Percentiles rank a stretch among this genome's conserved stretches.
Evolutionary conservation across 1,140 invertebrate species (phyloP).

Genomic region (Brachystomella parvula): DNA sequence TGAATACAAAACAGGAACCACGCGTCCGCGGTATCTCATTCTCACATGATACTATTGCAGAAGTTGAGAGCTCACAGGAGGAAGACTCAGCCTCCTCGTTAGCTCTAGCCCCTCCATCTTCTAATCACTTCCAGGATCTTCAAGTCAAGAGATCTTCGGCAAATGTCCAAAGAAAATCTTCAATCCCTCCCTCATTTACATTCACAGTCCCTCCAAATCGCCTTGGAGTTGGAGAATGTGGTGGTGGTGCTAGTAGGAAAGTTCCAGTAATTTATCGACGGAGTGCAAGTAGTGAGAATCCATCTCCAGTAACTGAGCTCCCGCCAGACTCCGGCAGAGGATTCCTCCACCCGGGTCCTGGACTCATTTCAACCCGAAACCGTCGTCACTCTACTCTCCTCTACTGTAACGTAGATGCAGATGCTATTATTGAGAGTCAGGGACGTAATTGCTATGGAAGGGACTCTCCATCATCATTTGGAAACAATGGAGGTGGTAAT

Average conservation of each 20-base stretch:
- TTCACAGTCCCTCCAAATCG: background rate
- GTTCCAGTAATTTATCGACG: slow-evolving; percentile 4
- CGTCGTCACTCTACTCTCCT: slow-evolving; percentile 30
- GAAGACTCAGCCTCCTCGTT: background rate
- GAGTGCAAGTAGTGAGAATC: slow-evolving; percentile 2
- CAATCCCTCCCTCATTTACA: slow-evolving; percentile 14
- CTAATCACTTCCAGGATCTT: background rate
- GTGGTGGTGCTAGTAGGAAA: background rate
- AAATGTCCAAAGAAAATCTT: slow-evolving; percentile 10
- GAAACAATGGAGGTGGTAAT: background rate
- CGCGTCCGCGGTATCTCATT: background rate
- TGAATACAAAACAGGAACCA: background rate
- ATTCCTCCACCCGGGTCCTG: slow-evolving; percentile 3
- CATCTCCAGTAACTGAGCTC: background rate
- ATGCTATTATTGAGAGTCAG: slow-evolving; percentile 23
- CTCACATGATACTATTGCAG: slow-evolving; percentile 30
- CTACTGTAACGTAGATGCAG: slow-evolving; percentile 36
- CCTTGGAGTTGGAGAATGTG: background rate
- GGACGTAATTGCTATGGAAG: background rate
- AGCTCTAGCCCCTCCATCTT: too few relatives aligned
- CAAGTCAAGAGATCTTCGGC: background rate
- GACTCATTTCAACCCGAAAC: slow-evolving; percentile 12
- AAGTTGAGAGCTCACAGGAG: slow-evolving; percentile 5
- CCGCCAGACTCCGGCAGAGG: background rate
- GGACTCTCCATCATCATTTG: background rate